Evolutionary conservation across 2,797 vertebrate genomes (phyloP).

Genomic region (Pogoniulus pusillus): DNA sequence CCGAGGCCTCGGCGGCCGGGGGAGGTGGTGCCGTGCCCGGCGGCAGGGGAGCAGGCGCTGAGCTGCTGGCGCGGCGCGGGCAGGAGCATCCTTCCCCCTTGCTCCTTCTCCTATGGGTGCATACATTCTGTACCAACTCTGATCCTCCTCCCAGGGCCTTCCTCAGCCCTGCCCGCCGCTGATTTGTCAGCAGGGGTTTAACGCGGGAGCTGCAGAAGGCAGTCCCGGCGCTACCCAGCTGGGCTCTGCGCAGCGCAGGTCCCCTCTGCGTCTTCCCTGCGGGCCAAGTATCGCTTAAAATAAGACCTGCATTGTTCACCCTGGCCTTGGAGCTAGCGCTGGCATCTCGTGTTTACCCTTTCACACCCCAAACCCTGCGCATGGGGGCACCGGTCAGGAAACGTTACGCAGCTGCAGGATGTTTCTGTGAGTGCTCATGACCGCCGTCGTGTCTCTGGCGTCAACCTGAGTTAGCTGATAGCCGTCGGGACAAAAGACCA

Average conservation of each 20-base stretch:
- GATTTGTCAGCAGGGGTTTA: constrained; percentile 26
- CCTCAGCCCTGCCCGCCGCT: constrained; percentile 40
- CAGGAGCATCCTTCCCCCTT: not conserved
- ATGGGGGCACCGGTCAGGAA: constrained; percentile 13
- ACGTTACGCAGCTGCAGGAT: constrained; percentile 33
- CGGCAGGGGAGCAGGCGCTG: not conserved
- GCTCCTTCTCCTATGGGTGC: not conserved
- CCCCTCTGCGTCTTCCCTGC: not conserved
- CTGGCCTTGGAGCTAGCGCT: constrained; percentile 30
- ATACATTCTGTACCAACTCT: not conserved
- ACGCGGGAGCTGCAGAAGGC: not conserved
- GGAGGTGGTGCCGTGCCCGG: not conserved
- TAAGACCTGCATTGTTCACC: not conserved
- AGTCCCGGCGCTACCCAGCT: not conserved
- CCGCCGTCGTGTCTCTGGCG: not conserved
- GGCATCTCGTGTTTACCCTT: not conserved
- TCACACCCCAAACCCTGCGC: not conserved
- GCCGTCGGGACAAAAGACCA: constrained; percentile 12
- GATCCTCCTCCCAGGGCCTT: constrained; percentile 36
- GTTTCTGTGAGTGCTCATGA: constrained; percentile 31
- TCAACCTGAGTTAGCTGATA: constrained; percentile 8
- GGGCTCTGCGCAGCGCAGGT: not conserved
- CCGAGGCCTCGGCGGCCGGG: not conserved
- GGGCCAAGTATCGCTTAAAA: not conserved
- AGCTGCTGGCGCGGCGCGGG: not conserved